Percentiles rank a stretch among this genome's conserved stretches.
These are phyloP conservation scores for Catostylus mosaicus DNA, from an alignment of 30 jellyfish, hydroid and myxozoan genomes.

Conservation along the genomic window DNA sequence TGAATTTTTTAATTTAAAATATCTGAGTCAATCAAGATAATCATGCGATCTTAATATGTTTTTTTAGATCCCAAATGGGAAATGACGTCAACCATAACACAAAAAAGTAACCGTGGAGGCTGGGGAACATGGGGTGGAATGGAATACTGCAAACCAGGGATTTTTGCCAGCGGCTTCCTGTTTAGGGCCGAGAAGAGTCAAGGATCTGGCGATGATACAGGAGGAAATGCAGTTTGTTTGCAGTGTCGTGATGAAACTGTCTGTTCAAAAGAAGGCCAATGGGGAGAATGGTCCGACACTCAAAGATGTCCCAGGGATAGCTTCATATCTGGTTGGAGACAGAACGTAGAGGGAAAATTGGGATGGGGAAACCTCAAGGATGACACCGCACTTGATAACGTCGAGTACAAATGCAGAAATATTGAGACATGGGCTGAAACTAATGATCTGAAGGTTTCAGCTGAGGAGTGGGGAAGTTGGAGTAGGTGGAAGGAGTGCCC, in stretches of 20 bases:
- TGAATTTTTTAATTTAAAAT: too few species aligned
- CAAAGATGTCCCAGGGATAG: conserved; percentile 28
- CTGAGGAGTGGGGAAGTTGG: conserved; percentile 58
- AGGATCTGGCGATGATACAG: conserved; percentile 24
- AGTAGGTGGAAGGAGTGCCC: conserved; percentile 60
- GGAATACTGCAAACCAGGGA: conserved; percentile 36
- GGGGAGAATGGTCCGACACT: conserved; percentile 54
- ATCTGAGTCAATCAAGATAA: too few species aligned
- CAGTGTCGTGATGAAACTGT: conserved; percentile 2
- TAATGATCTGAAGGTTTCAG: conserved; percentile 22
- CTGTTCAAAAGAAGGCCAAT: conserved; percentile 44
- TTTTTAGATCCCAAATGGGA: background rate
- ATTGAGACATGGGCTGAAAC: conserved; percentile 40
- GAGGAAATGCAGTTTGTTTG: conserved; percentile 41
- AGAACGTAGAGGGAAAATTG: conserved; percentile 28
- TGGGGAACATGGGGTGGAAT: conserved; percentile 58
- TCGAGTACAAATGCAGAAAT: conserved; percentile 64
- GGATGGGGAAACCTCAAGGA: conserved; percentile 7
- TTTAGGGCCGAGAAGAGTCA: conserved; percentile 14
- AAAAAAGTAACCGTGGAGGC: conserved; percentile 11
- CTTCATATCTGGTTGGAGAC: conserved; percentile 50
- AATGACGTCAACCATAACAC: background rate
- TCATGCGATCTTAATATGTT: too few species aligned
- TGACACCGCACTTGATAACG: conserved; percentile 39
- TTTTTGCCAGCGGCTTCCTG: conserved; percentile 23